Conservation (phyloP, 2,797 vertebrate species). For the Coracias cyanogaster region DNA sequence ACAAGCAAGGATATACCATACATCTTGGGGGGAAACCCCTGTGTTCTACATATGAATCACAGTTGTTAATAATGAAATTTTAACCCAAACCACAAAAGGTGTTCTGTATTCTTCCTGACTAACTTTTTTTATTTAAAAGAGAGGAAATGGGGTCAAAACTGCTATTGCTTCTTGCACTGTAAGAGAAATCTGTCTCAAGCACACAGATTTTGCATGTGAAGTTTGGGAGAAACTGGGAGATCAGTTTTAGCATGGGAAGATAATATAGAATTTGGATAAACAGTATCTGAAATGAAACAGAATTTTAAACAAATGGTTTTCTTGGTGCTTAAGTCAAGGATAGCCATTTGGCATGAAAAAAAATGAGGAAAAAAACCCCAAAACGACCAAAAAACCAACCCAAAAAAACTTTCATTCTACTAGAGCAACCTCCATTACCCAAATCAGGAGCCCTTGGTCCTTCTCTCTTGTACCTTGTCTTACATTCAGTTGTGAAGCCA, state of each 20-base stretch:
- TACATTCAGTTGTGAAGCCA: background rate
- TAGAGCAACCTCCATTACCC: background rate
- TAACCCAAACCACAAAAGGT: slow-evolving; percentile 30
- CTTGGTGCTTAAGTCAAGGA: background rate
- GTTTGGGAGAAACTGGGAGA: background rate
- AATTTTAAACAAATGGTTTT: background rate
- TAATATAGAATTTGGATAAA: background rate
- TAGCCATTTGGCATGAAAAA: background rate
- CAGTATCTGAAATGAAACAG: background rate
- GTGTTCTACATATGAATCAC: slow-evolving; percentile 23
- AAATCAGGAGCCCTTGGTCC: background rate
- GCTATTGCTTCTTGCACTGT: background rate
- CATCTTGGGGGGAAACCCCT: slow-evolving; percentile 36
- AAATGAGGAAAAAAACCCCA: background rate
- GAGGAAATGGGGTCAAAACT: background rate
- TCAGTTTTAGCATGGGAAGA: background rate
- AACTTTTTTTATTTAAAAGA: background rate
- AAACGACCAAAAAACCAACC: background rate
- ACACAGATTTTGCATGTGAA: background rate
- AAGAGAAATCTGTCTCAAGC: background rate
- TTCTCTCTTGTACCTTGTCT: background rate
- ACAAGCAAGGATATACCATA: slow-evolving; percentile 34
- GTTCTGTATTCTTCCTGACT: background rate
- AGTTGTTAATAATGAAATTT: slow-evolving; percentile 44
- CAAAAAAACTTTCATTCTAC: background rate